These are phyloP conservation scores for Galeopsomyia nigrocyanea DNA, from an alignment of 2,888 invertebrate genomes.

Conservation along the genomic window DNA sequence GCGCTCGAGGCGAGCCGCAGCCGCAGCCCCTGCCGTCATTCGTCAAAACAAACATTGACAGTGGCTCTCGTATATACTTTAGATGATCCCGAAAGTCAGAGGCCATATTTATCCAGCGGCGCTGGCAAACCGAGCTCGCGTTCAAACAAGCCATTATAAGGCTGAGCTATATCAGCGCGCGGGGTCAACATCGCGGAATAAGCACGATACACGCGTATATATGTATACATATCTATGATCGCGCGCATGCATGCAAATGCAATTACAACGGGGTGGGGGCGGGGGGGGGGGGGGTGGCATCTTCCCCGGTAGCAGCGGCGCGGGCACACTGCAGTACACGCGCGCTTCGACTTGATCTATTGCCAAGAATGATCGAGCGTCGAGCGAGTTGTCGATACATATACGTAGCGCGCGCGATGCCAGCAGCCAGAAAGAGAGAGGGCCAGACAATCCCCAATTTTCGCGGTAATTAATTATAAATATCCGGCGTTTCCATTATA, in stretches of 20 bases:
- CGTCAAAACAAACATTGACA: constrained; percentile 18
- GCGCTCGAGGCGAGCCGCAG: background rate
- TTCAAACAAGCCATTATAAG: background rate
- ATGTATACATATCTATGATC: constrained; percentile 40
- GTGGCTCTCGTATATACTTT: background rate
- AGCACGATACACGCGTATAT: constrained; percentile 20
- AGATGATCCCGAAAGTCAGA: constrained; percentile 2
- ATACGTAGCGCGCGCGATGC: background rate
- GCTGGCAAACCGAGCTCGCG: background rate
- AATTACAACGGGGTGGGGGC: constrained; percentile 58
- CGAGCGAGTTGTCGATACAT: constrained; percentile 40
- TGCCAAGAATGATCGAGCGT: constrained; percentile 40
- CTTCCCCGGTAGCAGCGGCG: constrained; percentile 26
- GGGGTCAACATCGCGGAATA: constrained; percentile 24
- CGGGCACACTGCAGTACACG: constrained; percentile 32
- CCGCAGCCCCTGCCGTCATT: background rate
- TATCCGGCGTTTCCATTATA: constrained; percentile 17
- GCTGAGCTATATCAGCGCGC: background rate
- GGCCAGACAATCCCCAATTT: background rate
- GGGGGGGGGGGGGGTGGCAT: too few relatives aligned
- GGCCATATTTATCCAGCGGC: constrained; percentile 10
- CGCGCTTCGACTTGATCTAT: constrained; percentile 40
- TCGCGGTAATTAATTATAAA: constrained; percentile 15
- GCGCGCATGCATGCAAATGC: constrained; percentile 56
- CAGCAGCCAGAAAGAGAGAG: constrained; percentile 15